phyloP scores from a whole-genome alignment of 2,113 vertebrate genomes.

The Alexandromys fortis region DNA sequence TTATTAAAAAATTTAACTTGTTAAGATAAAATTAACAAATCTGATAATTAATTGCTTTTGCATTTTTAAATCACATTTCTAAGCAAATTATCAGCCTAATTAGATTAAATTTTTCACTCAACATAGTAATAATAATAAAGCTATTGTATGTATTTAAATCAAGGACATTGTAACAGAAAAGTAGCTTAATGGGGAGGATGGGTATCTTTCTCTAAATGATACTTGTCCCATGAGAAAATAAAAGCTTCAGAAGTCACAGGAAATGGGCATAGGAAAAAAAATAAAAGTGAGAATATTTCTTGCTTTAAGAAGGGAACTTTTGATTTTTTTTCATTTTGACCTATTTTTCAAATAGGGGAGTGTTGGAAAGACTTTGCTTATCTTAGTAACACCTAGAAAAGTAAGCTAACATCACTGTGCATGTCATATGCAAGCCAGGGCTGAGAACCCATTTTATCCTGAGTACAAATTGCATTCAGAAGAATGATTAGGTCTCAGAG shows the following conservation, averaged over 20 bases:
- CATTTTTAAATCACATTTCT: constrained; percentile 76
- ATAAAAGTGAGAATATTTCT: constrained; percentile 31
- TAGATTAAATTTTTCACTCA: constrained; percentile 56
- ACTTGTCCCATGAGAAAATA: constrained; percentile 63
- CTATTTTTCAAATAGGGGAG: constrained; percentile 71
- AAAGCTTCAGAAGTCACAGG: constrained; percentile 75
- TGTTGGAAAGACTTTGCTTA: constrained; percentile 63
- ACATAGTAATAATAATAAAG: constrained; percentile 41
- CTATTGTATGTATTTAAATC: constrained; percentile 44
- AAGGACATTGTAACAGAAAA: constrained; percentile 65
- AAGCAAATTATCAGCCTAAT: constrained; percentile 65
- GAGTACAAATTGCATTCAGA: neutral
- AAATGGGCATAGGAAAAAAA: constrained; percentile 33
- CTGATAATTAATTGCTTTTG: constrained; percentile 70
- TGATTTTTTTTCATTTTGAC: constrained; percentile 70
- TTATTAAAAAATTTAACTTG: constrained; percentile 67
- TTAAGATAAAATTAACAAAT: constrained; percentile 62
- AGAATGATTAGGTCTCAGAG: neutral
- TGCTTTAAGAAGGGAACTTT: constrained; percentile 76
- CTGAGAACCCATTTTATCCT: constrained; percentile 1
- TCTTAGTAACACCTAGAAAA: constrained; percentile 24
- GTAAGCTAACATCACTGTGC: constrained; percentile 16
- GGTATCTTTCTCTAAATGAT: constrained; percentile 69
- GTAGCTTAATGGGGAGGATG: constrained; percentile 64
- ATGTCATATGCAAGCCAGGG: neutral